Conservation (phyloP, 2,888 invertebrate species). For the Congeria kusceri region DNA sequence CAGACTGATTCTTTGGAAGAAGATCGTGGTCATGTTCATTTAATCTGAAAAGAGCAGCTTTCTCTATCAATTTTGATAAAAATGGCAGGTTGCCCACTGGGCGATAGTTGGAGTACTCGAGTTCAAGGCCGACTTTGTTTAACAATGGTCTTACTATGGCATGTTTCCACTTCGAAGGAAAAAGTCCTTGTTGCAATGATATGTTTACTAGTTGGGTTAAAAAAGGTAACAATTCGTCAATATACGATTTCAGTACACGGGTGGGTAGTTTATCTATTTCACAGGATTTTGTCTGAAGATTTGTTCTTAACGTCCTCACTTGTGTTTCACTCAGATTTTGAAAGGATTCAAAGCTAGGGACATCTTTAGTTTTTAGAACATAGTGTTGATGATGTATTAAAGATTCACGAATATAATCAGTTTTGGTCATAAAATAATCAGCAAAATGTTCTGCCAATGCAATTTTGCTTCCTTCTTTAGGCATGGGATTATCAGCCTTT, state of each 20-base stretch:
- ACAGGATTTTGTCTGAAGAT: constrained; percentile 35
- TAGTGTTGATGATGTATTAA: constrained; percentile 29
- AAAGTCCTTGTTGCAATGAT: constrained; percentile 7
- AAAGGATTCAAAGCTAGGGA: constrained; percentile 21
- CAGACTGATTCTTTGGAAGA: constrained; percentile 6
- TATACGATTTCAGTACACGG: constrained; percentile 13
- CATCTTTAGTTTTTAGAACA: constrained; percentile 26
- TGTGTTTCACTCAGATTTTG: constrained; percentile 30
- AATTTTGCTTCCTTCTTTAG: constrained; percentile 15
- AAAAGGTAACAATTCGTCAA: constrained; percentile 20
- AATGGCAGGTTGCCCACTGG: background rate
- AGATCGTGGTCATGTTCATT: background rate
- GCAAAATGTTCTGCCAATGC: constrained; percentile 37
- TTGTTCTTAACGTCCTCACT: constrained; percentile 22
- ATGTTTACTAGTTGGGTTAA: constrained; percentile 19
- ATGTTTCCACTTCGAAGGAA: background rate
- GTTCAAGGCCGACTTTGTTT: background rate
- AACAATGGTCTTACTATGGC: background rate
- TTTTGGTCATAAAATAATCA: constrained; percentile 48
- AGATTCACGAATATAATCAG: constrained; percentile 32
- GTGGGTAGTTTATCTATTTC: constrained; percentile 33
- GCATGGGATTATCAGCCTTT: constrained; percentile 47
- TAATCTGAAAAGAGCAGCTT: background rate
- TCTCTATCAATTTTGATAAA: constrained; percentile 1
- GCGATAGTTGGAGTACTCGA: background rate